A percentile compares a stretch with the other conserved stretches of the same genome.
These are phyloP conservation scores for Heliopora coerulea DNA, from an alignment of 92 coral and sea anemone genomes.

Conservation along the genomic window DNA sequence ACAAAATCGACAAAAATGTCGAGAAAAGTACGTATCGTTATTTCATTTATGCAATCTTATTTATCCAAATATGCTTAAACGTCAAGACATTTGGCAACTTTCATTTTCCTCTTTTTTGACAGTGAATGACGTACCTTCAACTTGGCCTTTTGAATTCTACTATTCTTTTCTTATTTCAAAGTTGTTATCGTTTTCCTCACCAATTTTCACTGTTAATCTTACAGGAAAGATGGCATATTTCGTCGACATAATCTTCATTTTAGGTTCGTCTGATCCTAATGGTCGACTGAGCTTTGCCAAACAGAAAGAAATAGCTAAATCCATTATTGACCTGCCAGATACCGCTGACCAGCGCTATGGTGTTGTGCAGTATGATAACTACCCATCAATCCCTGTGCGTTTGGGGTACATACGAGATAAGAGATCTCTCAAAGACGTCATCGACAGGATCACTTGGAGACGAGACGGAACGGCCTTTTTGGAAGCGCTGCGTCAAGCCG, in stretches of 20 bases:
- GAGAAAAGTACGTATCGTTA: constrained; percentile 30
- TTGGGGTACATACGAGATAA: constrained; percentile 37
- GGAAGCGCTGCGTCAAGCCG: constrained; percentile 18
- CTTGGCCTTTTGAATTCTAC: no score
- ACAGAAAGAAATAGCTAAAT: constrained; percentile 37
- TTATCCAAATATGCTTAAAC: no score
- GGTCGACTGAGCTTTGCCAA: constrained; percentile 23
- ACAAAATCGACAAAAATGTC: constrained; percentile 17
- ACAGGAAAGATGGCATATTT: constrained; percentile 18
- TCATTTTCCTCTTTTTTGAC: no score
- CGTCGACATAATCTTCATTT: constrained; percentile 23
- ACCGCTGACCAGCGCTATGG: constrained; percentile 31
- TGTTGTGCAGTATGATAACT: constrained; percentile 29
- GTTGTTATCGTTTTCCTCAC: no score
- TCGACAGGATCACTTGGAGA: constrained; percentile 37
- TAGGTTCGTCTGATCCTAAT: constrained; percentile 35
- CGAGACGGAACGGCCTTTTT: constrained; percentile 24
- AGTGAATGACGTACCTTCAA: no score
- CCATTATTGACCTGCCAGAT: constrained; percentile 21
- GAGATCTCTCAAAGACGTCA: constrained; percentile 4
- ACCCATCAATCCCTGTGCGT: constrained; percentile 33
- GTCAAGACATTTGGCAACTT: no score
- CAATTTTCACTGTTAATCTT: not conserved
- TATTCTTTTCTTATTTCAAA: not conserved
- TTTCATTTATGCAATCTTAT: no score